Evolutionary conservation across 2,888 invertebrate genomes (phyloP), one percentile per base, ranked within the genome.

Genomic region (Phyllotreta cruciferae): DNA sequence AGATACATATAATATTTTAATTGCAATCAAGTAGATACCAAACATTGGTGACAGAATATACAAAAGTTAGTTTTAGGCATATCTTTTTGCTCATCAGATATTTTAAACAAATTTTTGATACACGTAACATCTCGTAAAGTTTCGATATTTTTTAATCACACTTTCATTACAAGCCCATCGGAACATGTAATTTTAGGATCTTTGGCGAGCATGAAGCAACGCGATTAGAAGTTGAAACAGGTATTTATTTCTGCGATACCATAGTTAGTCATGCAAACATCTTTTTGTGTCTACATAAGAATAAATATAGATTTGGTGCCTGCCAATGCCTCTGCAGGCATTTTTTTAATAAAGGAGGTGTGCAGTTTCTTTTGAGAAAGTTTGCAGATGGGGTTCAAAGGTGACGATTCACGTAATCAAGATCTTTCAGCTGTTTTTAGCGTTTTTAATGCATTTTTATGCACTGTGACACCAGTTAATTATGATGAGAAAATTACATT

Each of bases 171-270:
- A 44, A 14, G 14, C 14, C 14, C 4, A 11, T 44, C 14, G 9
- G 14, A 44, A 44, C 44, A 11, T 44, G 10, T 10, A 44, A 44
- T 44, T 44, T 44, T 7, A 44, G 14, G 14, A 44, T 44, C 7
- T 44, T 44, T 44, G 24, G 44, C 9, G 10, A 13, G 44, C 44
- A 44, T 44, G 44, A 44, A 44, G 44, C 44, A 7, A 44, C 44
- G 14, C 44, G 10, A 44, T 44, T 7, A 11, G 44, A 41, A 41
- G 2, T 44, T 44, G 10, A 44, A 44, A 44, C 44, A n/a, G 44
- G 44, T 44, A 44, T 44, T 44, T 44, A n/a, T 44, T n/a, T 44
- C 7, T 44, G 7, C 7, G 44, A 44, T 44, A 44, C 44, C 44
- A 44, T 44, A 44, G 9, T n/a, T n/a, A 14, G 44, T 10, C 10